Conservation (phyloP, 2,888 invertebrate species). For the Dryocosmus kuriphilus region DNA sequence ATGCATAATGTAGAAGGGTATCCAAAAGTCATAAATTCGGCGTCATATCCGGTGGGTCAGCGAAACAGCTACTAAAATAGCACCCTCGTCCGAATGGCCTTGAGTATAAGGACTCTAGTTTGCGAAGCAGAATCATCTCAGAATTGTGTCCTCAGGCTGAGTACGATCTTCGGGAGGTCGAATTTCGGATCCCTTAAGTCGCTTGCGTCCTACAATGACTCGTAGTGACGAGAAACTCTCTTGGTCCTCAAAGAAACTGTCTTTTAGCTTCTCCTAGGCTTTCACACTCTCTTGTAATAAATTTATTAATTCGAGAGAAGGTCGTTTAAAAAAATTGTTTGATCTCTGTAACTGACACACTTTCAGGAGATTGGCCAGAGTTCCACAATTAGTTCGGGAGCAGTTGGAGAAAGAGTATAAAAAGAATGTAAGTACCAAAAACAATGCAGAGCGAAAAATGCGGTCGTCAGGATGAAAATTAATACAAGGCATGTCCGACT, state of each 20-base stretch:
- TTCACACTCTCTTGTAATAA: too few relatives aligned
- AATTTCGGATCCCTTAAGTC: conserved; percentile 16
- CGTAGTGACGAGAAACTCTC: conserved; percentile 15
- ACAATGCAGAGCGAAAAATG: conserved; percentile 32
- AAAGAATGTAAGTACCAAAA: conserved; percentile 38
- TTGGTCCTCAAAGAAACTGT: conserved; percentile 29
- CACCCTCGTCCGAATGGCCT: conserved; percentile 3
- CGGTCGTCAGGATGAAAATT: conserved; percentile 30
- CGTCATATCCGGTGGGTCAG: not conserved
- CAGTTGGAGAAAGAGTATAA: conserved; percentile 13
- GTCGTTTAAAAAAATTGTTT: too few relatives aligned
- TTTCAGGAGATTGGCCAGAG: not conserved
- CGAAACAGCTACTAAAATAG: conserved; percentile 15
- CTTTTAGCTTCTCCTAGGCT: conserved; percentile 13
- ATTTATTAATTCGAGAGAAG: too few relatives aligned
- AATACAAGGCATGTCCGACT: conserved; percentile 32
- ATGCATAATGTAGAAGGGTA: conserved; percentile 30
- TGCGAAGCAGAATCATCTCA: not conserved
- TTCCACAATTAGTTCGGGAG: conserved; percentile 28
- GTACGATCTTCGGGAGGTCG: conserved; percentile 12
- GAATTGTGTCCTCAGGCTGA: conserved; percentile 4
- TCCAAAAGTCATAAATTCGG: conserved; percentile 24
- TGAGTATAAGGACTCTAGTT: conserved; percentile 11
- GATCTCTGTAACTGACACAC: too few relatives aligned
- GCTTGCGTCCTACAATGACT: conserved; percentile 24